Evolutionary conservation across 2,888 invertebrate genomes (phyloP), one percentile per base, ranked within the genome.

Genomic region (Toxonevra muliebris): DNA sequence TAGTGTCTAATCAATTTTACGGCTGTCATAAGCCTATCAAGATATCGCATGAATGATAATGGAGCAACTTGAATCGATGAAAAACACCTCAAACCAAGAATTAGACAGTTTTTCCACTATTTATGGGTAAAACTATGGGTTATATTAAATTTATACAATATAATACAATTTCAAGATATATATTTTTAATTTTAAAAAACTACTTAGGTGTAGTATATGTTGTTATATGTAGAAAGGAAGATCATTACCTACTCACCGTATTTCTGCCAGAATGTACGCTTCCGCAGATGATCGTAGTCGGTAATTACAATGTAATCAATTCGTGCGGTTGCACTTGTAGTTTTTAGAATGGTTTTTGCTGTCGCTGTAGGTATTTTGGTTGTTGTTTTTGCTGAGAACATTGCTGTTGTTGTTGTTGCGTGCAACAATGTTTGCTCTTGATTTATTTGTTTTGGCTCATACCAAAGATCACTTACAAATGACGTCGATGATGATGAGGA

Each of bases 231-330:
- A 30, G 60, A 13, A 65, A 62, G 40, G 66, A 61, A 54, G 62
- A 74, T 72, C 76, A 77, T 78, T 79, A 79, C 76, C 76, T 78
- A 82, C 84, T 84, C 79, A 83, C 84, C 83, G 79, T 79, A 80
- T 78, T 80, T 80, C 73, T 79, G 80, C 79, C 78, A 80, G 57
- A 70, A 70, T 52, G 70, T 76, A 43, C 60, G 74, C 57, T 65
- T 65, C 66, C 68, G 65, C 68, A 68, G 58, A 13, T 58, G 68
- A 69, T 77, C 78, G 70, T 81, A 80, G 50, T 80, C 81, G 13
- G 79, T 79, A 60, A 78, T 79, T 63, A 81, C 72, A 72, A 81
- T 77, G 57, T 77, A 77, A 70, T 79, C 78, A 58, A 78, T 66
- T 55, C 71, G 74, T 59, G 75, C 65, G 62, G 75, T 71, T 65